Percentiles rank a stretch among this genome's conserved stretches.
phyloP scores from a whole-genome alignment of 1,140 invertebrate genomes.

The Dendrolimus punctatus region DNA sequence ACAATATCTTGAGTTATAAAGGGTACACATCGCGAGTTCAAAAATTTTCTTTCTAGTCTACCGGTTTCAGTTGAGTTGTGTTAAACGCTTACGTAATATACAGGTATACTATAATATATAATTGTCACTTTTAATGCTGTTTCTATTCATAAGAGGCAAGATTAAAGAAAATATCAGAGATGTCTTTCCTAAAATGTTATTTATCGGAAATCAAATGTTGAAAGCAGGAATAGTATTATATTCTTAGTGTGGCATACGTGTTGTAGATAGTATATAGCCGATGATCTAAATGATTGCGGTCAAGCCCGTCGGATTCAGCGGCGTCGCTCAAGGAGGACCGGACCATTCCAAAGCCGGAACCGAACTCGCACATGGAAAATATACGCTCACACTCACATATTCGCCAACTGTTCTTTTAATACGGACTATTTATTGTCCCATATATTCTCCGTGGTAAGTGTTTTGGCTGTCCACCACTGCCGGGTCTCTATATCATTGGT shows the following conservation, averaged over 20 bases:
- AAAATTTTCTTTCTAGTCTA: too few species aligned
- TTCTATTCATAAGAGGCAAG: too few species aligned
- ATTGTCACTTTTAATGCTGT: too few species aligned
- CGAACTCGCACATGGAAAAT: constrained; percentile 34
- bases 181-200: too few species aligned
- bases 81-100: too few species aligned
- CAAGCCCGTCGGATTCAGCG: constrained; percentile 36
- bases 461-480: too few species aligned
- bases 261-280: constrained; percentile 19
- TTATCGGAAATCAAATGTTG: background rate
- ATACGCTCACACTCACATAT: constrained; percentile 22
- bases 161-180: too few species aligned
- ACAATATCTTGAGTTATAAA: too few species aligned
- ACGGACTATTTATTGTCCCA: background rate
- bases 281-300: constrained; percentile 56
- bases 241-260: background rate
- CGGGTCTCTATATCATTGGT: too few species aligned
- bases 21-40: too few species aligned
- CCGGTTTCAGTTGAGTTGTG: too few species aligned
- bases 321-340: constrained; percentile 62
- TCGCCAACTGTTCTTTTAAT: constrained; percentile 19
- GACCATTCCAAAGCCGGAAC: constrained; percentile 64
- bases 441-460: background rate
- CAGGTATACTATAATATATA: too few species aligned
- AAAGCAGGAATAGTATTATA: background rate